A percentile compares a stretch with the other conserved stretches of the same genome.
Evolutionary conservation across 2,797 vertebrate genomes (phyloP).

Genomic region (Bufotes viridis): DNA sequence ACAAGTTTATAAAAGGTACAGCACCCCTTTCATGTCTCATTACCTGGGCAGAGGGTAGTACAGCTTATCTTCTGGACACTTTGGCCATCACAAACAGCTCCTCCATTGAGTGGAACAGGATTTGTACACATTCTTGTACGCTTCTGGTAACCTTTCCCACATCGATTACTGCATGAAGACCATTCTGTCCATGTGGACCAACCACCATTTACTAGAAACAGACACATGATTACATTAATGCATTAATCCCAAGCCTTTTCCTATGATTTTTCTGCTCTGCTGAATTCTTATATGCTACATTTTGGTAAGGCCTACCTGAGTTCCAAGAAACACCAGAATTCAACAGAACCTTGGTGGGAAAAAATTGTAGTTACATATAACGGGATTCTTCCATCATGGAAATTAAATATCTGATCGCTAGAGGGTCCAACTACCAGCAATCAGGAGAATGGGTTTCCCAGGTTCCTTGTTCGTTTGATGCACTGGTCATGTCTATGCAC

Average conservation of each 20-base stretch:
- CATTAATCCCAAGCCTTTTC: not conserved
- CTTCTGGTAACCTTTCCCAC: constrained; percentile 93
- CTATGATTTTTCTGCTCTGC: too few relatives aligned
- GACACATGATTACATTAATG: not conserved
- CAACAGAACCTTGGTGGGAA: not conserved
- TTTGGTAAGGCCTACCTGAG: not conserved
- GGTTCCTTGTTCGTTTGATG: too few relatives aligned
- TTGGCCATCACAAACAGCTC: constrained; percentile 94
- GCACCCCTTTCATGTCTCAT: not conserved
- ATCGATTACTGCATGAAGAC: constrained; percentile 95
- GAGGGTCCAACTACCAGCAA: too few relatives aligned
- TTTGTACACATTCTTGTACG: constrained; percentile 97
- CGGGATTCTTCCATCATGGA: too few relatives aligned
- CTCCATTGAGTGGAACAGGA: constrained; percentile 93
- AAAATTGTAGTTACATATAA: not conserved
- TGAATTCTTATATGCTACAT: too few relatives aligned
- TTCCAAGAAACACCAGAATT: not conserved
- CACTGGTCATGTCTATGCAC: too few relatives aligned
- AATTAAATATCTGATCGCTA: too few relatives aligned
- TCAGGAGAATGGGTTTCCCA: too few relatives aligned
- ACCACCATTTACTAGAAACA: constrained; percentile 87
- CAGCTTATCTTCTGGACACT: constrained; percentile 95
- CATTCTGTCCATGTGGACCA: constrained; percentile 99
- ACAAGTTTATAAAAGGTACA: too few relatives aligned
- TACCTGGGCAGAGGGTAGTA: constrained; percentile 96